A percentile compares a stretch with the other conserved stretches of the same genome.
phyloP scores from a whole-genome alignment of 2,113 vertebrate species.

The Takifugu bimaculatus region DNA sequence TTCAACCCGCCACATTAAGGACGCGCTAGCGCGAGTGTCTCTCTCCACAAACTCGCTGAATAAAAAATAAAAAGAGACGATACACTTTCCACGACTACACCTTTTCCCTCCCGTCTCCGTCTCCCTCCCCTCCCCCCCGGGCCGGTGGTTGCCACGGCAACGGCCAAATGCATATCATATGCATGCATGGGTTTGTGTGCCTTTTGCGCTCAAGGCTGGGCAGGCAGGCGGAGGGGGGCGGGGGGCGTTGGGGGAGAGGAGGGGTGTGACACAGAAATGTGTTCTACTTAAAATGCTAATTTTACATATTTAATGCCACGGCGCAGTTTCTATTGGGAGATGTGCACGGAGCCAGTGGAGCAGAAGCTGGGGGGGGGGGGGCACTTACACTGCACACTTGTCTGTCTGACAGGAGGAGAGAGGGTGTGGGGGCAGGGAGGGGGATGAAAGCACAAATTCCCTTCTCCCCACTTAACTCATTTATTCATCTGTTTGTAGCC shows the following conservation, averaged over 20 bases:
- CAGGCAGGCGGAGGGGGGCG: constrained; percentile 41
- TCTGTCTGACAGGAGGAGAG: constrained; percentile 49
- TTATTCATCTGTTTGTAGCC: constrained; percentile 63
- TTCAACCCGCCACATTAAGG: too few relatives aligned
- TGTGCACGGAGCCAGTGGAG: constrained; percentile 51
- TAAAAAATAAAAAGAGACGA: constrained; percentile 60
- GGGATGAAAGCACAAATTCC: constrained; percentile 54
- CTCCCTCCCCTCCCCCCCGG: constrained; percentile 18
- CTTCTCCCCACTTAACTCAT: constrained; percentile 69
- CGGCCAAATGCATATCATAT: constrained; percentile 84
- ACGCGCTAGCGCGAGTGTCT: constrained; percentile 54
- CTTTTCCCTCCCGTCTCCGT: constrained; percentile 58
- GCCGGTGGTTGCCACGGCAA: constrained; percentile 79
- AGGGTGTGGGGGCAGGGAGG: not conserved
- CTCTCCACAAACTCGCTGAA: constrained; percentile 64
- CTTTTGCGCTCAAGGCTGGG: constrained; percentile 70
- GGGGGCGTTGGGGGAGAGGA: not conserved
- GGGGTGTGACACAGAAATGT: constrained; percentile 61
- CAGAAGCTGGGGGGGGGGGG: constrained; percentile 26
- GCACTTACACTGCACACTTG: constrained; percentile 58
- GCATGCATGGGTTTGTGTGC: constrained; percentile 81
- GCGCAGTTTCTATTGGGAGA: constrained; percentile 60
- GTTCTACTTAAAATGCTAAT: constrained; percentile 79
- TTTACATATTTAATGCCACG: constrained; percentile 79
- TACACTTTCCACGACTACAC: constrained; percentile 67